Evolutionary conservation across 2,888 invertebrate species (phyloP).

Genomic region (Theretra japonica): DNA sequence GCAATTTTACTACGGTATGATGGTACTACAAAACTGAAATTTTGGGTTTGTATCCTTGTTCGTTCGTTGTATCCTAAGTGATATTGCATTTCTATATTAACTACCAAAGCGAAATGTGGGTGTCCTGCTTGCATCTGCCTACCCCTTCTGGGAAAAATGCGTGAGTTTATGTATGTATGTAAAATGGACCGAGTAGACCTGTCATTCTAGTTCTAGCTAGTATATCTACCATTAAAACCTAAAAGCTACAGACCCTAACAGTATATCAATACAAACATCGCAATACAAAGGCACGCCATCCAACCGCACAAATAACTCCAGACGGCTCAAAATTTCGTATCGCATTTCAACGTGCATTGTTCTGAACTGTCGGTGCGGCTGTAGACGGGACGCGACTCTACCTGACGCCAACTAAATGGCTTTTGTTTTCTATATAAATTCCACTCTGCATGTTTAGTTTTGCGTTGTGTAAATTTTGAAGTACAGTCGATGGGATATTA

Average conservation of each 20-base stretch:
- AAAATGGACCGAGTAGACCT: too few relatives aligned
- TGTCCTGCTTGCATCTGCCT: too few relatives aligned
- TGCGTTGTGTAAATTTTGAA: constrained; percentile 30
- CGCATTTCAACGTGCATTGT: constrained; percentile 34
- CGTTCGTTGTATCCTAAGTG: too few relatives aligned
- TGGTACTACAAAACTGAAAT: too few relatives aligned
- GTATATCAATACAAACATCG: neutral
- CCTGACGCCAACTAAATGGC: constrained; percentile 57
- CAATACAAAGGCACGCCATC: neutral
- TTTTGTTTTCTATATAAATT: constrained; percentile 60
- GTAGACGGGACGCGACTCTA: constrained; percentile 47
- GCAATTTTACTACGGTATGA: too few relatives aligned
- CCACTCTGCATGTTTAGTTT: constrained; percentile 51
- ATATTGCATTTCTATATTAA: too few relatives aligned
- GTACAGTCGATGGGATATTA: constrained; percentile 1
- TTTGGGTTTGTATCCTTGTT: too few relatives aligned
- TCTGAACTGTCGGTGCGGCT: constrained; percentile 9
- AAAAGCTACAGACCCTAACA: neutral
- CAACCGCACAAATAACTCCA: constrained; percentile 18
- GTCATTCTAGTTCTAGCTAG: too few relatives aligned
- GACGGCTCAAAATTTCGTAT: constrained; percentile 30
- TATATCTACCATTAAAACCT: too few relatives aligned
- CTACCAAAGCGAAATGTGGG: too few relatives aligned
- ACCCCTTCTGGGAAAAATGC: too few relatives aligned
- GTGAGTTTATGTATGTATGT: too few relatives aligned